phyloP scores from a whole-genome alignment of 1,140 invertebrate genomes.

The Euschistus heros region DNA sequence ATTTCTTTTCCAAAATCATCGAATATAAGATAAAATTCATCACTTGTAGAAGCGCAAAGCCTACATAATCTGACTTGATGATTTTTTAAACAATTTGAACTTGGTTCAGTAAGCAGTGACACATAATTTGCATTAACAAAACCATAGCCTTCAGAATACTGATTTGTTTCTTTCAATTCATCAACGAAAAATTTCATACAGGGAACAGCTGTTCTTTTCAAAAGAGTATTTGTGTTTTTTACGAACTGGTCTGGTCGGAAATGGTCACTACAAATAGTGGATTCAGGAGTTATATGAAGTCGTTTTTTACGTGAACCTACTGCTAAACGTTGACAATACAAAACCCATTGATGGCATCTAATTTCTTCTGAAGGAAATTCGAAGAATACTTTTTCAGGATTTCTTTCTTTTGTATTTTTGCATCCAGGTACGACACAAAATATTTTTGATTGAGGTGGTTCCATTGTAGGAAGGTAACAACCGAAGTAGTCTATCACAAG shows the following conservation, averaged over 20 bases:
- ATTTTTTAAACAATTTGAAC: background rate
- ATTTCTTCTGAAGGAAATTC: conserved; percentile 26
- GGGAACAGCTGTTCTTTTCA: conserved; percentile 30
- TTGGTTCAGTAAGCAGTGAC: background rate
- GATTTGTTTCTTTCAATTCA: background rate
- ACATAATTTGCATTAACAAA: background rate
- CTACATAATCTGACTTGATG: conserved; percentile 41
- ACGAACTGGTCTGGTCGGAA: conserved; percentile 30
- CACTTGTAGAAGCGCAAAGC: conserved; percentile 49
- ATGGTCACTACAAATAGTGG: conserved; percentile 30
- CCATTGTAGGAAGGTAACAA: background rate
- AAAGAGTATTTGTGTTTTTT: conserved; percentile 28
- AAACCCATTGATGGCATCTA: conserved; percentile 29
- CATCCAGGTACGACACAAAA: conserved; percentile 28
- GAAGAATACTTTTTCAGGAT: conserved; percentile 29
- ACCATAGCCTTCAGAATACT: background rate
- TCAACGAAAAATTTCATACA: conserved; percentile 3
- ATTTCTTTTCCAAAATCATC: conserved; percentile 58
- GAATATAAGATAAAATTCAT: conserved; percentile 58
- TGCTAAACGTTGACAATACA: conserved; percentile 27
- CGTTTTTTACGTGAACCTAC: conserved; percentile 22
- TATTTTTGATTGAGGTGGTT: background rate
- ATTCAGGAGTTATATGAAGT: conserved; percentile 19
- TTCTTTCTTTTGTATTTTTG: conserved; percentile 26
- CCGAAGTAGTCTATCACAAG: conserved; percentile 28